Conservation (phyloP, 2,888 invertebrate genomes). For the Catocala nupta region DNA sequence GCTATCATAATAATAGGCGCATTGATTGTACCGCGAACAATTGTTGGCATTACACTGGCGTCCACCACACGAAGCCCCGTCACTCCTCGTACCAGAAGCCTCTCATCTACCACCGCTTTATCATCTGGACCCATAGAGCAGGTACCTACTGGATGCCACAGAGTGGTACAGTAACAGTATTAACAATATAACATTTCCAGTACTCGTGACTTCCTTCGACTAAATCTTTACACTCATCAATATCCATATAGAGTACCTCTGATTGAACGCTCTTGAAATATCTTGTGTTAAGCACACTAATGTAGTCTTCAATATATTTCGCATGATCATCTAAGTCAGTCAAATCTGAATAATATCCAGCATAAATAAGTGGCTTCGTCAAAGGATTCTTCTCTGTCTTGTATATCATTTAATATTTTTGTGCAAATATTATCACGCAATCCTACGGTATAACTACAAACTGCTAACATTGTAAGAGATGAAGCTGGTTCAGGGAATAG, state of each 20-base stretch:
- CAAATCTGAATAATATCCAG: conserved; percentile 51
- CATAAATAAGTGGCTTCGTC: conserved; percentile 51
- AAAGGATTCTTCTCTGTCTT: conserved; percentile 49
- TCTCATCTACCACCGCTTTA: conserved; percentile 61
- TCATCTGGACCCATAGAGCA: conserved; percentile 65
- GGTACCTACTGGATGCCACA: conserved; percentile 79
- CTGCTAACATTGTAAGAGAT: conserved; percentile 21
- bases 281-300: conserved; percentile 52
- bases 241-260: conserved; percentile 34
- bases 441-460: neutral
- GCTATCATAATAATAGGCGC: conserved; percentile 89
- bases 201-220: conserved; percentile 51
- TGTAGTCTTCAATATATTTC: conserved; percentile 47
- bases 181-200: conserved; percentile 59
- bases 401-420: conserved; percentile 31
- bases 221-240: conserved; percentile 43
- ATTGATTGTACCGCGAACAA: conserved; percentile 87
- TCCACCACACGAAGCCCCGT: conserved; percentile 88
- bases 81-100: conserved; percentile 81
- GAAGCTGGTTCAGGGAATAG: conserved; percentile 51
- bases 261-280: conserved; percentile 51
- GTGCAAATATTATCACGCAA: conserved; percentile 52
- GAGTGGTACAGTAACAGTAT: conserved; percentile 87
- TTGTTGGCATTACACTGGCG: conserved; percentile 88
- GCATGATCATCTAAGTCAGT: conserved; percentile 55